A percentile compares a stretch with the other conserved stretches of the same genome.
phyloP scores from a whole-genome alignment of 1,140 invertebrate species.

The Spodoptera frugiperda region DNA sequence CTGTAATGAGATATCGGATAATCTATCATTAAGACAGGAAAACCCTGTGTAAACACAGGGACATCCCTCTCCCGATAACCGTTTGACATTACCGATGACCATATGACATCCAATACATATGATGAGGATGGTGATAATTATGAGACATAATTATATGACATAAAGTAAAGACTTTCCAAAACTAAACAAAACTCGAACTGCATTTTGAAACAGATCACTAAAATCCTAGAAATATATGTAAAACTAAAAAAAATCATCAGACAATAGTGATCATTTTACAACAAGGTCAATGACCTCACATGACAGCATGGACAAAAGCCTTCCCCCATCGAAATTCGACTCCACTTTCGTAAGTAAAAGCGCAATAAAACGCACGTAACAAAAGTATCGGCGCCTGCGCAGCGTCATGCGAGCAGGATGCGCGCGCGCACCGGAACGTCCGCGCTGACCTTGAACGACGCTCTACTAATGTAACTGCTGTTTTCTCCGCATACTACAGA shows the following conservation, averaged over 20 bases:
- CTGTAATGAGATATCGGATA: too few species aligned
- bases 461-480: constrained; percentile 47
- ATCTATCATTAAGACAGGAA: too few species aligned
- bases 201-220: too few species aligned
- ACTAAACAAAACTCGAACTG: too few species aligned
- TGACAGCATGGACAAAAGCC: neutral
- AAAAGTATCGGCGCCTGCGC: constrained; percentile 15
- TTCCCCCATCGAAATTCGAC: constrained; percentile 14
- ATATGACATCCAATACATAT: too few species aligned
- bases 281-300: neutral
- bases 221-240: neutral
- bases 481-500: constrained; percentile 41
- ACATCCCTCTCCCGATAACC: too few species aligned
- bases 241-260: neutral
- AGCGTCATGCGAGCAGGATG: constrained; percentile 53
- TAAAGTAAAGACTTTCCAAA: too few species aligned
- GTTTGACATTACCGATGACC: too few species aligned
- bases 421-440: constrained; percentile 57
- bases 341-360: constrained; percentile 29
- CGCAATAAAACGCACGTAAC: constrained; percentile 16
- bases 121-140: too few species aligned
- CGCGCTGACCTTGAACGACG: constrained; percentile 58
- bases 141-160: too few species aligned
- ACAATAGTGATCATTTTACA: neutral
- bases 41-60: too few species aligned